phyloP scores from a whole-genome alignment of 1,140 invertebrate species.

The Diploscapter pachys region DNA sequence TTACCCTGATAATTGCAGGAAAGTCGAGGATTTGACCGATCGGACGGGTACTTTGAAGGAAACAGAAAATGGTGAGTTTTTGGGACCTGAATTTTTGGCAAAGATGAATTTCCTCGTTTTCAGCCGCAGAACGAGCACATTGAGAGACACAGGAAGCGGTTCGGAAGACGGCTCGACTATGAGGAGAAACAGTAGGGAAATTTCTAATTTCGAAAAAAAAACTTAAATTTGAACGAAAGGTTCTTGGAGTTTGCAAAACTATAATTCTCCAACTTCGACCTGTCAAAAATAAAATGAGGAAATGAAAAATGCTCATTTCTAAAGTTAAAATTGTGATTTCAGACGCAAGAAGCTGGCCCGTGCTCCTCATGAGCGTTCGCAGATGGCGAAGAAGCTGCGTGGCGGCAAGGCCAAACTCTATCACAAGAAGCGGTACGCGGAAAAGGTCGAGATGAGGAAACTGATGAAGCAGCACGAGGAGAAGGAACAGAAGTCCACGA shows the following conservation, averaged over 20 bases:
- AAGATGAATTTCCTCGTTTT: constrained; percentile 32
- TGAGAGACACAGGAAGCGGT: constrained; percentile 89
- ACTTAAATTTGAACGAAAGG: too few relatives aligned
- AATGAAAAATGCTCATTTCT: background rate
- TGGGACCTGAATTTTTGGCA: too few relatives aligned
- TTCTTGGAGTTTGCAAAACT: too few relatives aligned
- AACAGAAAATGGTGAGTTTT: too few relatives aligned
- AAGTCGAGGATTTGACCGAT: too few relatives aligned
- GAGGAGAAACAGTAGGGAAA: constrained; percentile 75
- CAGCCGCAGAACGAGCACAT: constrained; percentile 99
- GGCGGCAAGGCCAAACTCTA: constrained; percentile 97
- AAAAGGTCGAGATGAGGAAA: constrained; percentile 70
- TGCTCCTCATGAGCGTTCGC: constrained; percentile 80
- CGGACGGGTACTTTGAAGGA: too few relatives aligned
- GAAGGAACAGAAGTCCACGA: constrained; percentile 72
- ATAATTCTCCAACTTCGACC: too few relatives aligned
- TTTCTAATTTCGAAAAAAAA: background rate
- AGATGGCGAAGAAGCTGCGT: constrained; percentile 83
- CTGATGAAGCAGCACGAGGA: constrained; percentile 64
- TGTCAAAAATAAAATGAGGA: background rate
- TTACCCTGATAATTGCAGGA: too few relatives aligned
- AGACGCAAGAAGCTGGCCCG: constrained; percentile 89
- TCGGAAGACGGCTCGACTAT: constrained; percentile 92
- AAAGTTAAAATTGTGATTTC: constrained; percentile 21
- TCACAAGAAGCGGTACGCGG: constrained; percentile 90